Conservation (phyloP, 2,888 invertebrate species). For the Frankliniella fusca region DNA sequence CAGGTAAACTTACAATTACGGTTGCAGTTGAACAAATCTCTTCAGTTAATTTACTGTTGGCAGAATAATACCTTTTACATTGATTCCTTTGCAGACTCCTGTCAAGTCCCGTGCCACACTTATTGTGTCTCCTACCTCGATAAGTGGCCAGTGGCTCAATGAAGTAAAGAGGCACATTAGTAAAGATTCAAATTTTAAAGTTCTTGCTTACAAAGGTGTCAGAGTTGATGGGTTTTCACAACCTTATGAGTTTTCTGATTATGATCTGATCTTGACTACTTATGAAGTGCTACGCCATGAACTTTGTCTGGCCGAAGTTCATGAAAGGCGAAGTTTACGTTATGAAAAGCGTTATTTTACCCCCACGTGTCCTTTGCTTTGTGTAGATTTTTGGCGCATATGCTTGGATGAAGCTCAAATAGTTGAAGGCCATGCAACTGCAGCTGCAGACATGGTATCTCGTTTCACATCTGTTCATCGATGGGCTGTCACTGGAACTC, state of each 20-base stretch:
- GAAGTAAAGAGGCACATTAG: constrained; percentile 59
- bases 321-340: constrained; percentile 47
- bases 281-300: constrained; percentile 62
- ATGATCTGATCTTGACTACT: constrained; percentile 69
- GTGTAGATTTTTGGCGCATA: constrained; percentile 71
- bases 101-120: constrained; percentile 60
- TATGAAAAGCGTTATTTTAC: constrained; percentile 60
- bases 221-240: constrained; percentile 55
- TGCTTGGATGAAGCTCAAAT: constrained; percentile 78
- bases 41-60: not conserved
- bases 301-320: constrained; percentile 50
- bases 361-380: constrained; percentile 61
- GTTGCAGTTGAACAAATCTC: too few species aligned
- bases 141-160: constrained; percentile 66
- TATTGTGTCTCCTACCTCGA: constrained; percentile 65
- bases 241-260: constrained; percentile 58
- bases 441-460: constrained; percentile 60
- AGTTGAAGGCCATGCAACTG: constrained; percentile 59
- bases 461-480: constrained; percentile 57
- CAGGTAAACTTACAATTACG: too few species aligned
- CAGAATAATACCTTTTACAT: not conserved
- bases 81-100: constrained; percentile 45
- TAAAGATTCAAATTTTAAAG: constrained; percentile 48
- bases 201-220: constrained; percentile 56
- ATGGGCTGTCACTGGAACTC: constrained; percentile 75